phyloP scores from a whole-genome alignment of 2,113 vertebrate species.

The Lophotis ruficrista region DNA sequence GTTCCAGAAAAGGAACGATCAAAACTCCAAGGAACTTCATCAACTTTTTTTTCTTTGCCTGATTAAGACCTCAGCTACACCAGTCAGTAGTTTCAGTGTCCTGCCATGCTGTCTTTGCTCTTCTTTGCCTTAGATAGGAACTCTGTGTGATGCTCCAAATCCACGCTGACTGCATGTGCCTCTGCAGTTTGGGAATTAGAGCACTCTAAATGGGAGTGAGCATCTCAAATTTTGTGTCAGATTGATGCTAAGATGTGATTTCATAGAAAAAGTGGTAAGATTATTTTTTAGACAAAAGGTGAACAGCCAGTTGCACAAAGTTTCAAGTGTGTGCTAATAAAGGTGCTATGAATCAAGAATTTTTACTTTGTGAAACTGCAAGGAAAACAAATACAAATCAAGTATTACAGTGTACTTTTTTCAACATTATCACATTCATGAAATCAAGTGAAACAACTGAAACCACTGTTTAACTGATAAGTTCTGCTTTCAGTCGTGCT shows the following conservation, averaged over 20 bases:
- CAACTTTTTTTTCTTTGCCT: not conserved
- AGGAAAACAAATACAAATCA: not conserved
- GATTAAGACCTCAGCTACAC: not conserved
- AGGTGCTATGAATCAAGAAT: not conserved
- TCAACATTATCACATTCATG: not conserved
- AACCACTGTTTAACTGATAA: not conserved
- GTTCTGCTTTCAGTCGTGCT: not conserved
- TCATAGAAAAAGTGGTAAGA: not conserved
- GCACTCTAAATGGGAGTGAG: not conserved
- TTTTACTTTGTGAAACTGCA: not conserved
- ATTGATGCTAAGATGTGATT: not conserved
- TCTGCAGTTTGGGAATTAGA: not conserved
- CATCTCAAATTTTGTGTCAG: slow-evolving; percentile 7
- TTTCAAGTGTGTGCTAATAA: not conserved
- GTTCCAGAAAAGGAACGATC: not conserved
- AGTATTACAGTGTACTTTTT: not conserved
- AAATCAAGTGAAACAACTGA: not conserved
- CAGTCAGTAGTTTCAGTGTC: not conserved
- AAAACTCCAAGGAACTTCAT: not conserved
- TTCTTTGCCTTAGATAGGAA: not conserved
- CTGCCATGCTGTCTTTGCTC: not conserved
- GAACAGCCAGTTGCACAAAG: not conserved
- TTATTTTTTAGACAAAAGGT: not conserved
- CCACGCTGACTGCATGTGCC: not conserved
- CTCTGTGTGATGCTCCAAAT: not conserved